Conservation (phyloP, 1,140 invertebrate genomes). For the Rhopalosiphum padi region DNA sequence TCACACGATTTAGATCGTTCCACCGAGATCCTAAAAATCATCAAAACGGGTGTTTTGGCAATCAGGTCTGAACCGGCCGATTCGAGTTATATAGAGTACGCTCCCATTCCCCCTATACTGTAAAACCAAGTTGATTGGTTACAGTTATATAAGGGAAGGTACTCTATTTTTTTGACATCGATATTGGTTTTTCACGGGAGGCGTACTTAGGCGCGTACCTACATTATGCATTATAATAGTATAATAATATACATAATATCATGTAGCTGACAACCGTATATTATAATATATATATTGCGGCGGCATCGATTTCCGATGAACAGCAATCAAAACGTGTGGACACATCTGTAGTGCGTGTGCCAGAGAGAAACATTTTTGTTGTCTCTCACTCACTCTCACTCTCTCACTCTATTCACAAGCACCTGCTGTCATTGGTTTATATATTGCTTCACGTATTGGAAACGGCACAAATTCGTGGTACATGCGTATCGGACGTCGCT, state of each 20-base stretch:
- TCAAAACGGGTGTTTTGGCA: too few species aligned
- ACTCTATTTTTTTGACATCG: not conserved
- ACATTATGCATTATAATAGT: not conserved
- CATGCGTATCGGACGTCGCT: conserved; percentile 55
- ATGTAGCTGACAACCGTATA: not conserved
- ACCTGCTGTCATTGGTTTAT: conserved; percentile 55
- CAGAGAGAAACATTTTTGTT: not conserved
- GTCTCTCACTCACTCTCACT: not conserved
- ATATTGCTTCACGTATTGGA: conserved; percentile 54
- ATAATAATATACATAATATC: not conserved
- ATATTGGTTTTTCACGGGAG: not conserved
- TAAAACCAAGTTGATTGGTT: too few species aligned
- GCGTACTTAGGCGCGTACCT: not conserved
- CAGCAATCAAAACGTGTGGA: not conserved
- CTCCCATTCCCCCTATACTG: too few species aligned
- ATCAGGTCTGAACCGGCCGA: too few species aligned
- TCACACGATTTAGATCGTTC: too few species aligned
- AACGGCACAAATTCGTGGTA: conserved; percentile 54
- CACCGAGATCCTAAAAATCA: too few species aligned
- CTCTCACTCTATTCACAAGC: not conserved
- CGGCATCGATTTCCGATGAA: not conserved
- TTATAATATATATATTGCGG: not conserved
- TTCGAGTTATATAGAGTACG: too few species aligned
- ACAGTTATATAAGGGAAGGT: too few species aligned
- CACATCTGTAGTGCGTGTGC: not conserved